A percentile compares a stretch with the other conserved stretches of the same genome.
phyloP scores from a whole-genome alignment of 2,888 invertebrate genomes.

The Bombyx huttoni region DNA sequence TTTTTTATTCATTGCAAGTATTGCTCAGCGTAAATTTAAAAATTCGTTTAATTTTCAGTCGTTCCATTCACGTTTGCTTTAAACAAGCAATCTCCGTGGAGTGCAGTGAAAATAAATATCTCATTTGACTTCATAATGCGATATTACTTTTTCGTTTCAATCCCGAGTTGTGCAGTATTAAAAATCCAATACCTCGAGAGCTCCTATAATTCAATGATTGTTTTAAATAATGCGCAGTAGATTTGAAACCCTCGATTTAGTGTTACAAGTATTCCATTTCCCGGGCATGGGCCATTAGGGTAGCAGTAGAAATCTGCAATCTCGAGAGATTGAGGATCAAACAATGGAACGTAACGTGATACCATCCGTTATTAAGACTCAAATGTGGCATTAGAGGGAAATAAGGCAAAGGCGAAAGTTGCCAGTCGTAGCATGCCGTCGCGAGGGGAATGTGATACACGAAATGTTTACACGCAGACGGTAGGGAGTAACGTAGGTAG shows the following conservation, averaged over 20 bases:
- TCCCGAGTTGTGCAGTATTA: slow-evolving; percentile 27
- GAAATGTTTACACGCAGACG: slow-evolving; percentile 58
- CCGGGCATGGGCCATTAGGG: slow-evolving; percentile 42
- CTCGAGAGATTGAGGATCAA: slow-evolving; percentile 60
- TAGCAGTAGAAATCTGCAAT: slow-evolving; percentile 45
- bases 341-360: slow-evolving; percentile 59
- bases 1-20: not conserved
- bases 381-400: slow-evolving; percentile 62
- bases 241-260: slow-evolving; percentile 26
- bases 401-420: slow-evolving; percentile 42
- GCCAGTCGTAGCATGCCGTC: slow-evolving; percentile 14
- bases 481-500: slow-evolving; percentile 60
- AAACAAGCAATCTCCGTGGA: slow-evolving; percentile 28
- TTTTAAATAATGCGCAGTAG: slow-evolving; percentile 43
- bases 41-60: slow-evolving; percentile 2
- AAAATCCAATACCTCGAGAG: slow-evolving; percentile 21
- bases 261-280: slow-evolving; percentile 45
- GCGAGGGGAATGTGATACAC: slow-evolving; percentile 37
- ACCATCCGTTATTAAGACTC: slow-evolving; percentile 63
- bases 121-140: slow-evolving; percentile 50
- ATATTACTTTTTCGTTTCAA: slow-evolving; percentile 32
- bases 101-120: slow-evolving; percentile 47
- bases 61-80: slow-evolving; percentile 22
- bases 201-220: slow-evolving; percentile 33
- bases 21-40: not conserved